Base-by-base conservation (phyloP, 2,113 vertebrate species). In the Pogona vitticeps region DNA sequence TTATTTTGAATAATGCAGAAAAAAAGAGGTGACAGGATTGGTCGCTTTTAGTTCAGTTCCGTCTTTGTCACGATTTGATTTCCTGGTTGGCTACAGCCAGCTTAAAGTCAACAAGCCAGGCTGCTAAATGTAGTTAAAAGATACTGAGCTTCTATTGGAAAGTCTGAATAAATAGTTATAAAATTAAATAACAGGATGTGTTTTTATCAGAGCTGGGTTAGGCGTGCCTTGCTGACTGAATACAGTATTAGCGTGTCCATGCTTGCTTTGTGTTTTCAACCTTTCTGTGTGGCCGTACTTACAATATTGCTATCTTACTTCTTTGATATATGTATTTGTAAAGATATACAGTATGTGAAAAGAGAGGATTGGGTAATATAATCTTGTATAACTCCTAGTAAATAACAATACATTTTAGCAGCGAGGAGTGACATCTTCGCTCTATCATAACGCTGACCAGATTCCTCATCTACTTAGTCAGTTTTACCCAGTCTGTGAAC, bases 81-180 rank as follows among this genome's bases (percentile, higher is more conserved):
- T 86, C 71, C 78, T 81, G 85, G 42, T 65, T 81, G 40, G 71
- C 23, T 81, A 38, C 3, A 75, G 15, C 71, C 58, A 5, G 31
- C n/a, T 63, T 67, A 86, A 81, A 75, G 65, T 81, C 85, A 81
- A 75, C 78, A 81, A 31, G 36, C 3, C 23, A 2, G n/a, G 21
- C 36, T 81, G 58, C 78, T 78, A 86, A 63, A 81, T 65, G 21
- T 67, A n/a, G 58, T 65, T 63, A 52, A 36, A 81, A 81, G 40
- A 58, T 33, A 56, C 58, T 8, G 33, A 17, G 70, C n/a, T 80
- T 28, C 58, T 75, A 6, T 52, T 14, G 33, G 68, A 36, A 75
- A 40, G 31, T 9, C 56, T 63, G 61, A 86, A 86, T 79, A 71
- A 79, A 86, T 67, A 86, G 85, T 31, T 52, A 63, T 81, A 76